Base-by-base conservation (phyloP, 2,888 invertebrate species). In the Notodonta dromedarius region DNA sequence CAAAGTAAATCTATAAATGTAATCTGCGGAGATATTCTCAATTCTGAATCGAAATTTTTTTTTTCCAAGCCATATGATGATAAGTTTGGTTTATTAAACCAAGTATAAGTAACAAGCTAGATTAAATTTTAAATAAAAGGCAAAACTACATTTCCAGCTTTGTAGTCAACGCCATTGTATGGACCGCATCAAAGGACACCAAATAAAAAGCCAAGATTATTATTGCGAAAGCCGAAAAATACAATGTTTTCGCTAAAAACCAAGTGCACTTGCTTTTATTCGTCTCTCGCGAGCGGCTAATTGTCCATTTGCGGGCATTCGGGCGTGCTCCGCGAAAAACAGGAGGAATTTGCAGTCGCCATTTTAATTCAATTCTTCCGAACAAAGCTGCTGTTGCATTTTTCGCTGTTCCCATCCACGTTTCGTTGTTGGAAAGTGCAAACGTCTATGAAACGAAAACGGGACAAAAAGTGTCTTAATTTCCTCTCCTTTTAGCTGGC, bases 341-440 rank as follows among this genome's bases (percentile, higher is more conserved):
- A 89, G 8, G 83, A 85, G 80, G 84, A 87, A 82, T 79, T 77
- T 68, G 71, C 82, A 77, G 84, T 82, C 85, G 84, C 90, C 87
- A 88, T 91, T 90, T 90, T 91, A 91, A 91, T 90, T 91, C 90
- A 91, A 90, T 91, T 91, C 88, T 87, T 87, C 77, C 75, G 85
- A 83, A 89, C 89, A 87, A 90, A 88, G 88, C 88, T 85, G 83
- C 81, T 82, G 85, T 82, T 85, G 88, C 88, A 86, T 88, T 89
- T 89, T 89, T 85, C 83, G 79, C 79, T 75, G 76, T 74, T 75
- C 71, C 24, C 24, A 24, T 2, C 24, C 71, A 74, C 74, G 78
- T 85, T 86, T 82, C 87, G 83, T 86, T 86, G 83, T 81, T 81
- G 76, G 77, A 83, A 84, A 83, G 81, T 84, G 85, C 83, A 84